Evolutionary conservation across 2,113 vertebrate species (phyloP), one percentile per base, ranked within the genome.

Genomic region (Lasiurus cinereus): DNA sequence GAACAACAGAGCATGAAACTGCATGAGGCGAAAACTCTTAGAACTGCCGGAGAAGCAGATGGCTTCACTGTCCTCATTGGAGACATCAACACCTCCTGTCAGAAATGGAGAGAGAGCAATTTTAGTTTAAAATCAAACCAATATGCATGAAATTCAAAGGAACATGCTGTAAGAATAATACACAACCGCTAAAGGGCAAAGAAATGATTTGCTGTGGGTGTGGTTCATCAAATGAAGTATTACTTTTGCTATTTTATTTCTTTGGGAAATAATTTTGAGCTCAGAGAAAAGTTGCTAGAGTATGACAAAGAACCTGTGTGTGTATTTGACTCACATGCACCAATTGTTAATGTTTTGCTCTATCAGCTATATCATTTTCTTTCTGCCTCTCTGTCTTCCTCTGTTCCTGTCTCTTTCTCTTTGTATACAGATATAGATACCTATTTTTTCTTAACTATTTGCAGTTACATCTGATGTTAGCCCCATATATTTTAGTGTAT

Each of bases 211-310:
- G 22, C 22, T 78, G 78, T 83, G 54, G 39, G 9, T 77, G 74
- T 33, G 2, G 1, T 76, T 76, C n/a, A 33, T 70, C 70, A 82
- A 73, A 89, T 36, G 10, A 73, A 78, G n/a, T 89, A 70, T 78
- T 52, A 74, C 6, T 89, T 85, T 82, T 62, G 76, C 48, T 67
- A 19, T 77, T 79, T 79, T 19, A 74, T 66, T 89, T 39, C 31
- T 22, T 83, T 76, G 88, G 27, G 19, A 88, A 89, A 93, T 79
- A 80, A 72, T 85, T 90, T 74, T 21, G 64, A 84, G 22, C 50
- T 86, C 91, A 70, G 27, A 79, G 70, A 83, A 83, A 79, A 52
- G 7, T 33, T 93, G 4, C 33, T 79, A 46, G 46, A 93, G 73
- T 8, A 31, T 5, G 29, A 70, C 36, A 89, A 80, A 79, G 18